Percentiles rank a stretch among this genome's conserved stretches.
Evolutionary conservation across 2,888 invertebrate species (phyloP).

Genomic region (Carabus problematicus): DNA sequence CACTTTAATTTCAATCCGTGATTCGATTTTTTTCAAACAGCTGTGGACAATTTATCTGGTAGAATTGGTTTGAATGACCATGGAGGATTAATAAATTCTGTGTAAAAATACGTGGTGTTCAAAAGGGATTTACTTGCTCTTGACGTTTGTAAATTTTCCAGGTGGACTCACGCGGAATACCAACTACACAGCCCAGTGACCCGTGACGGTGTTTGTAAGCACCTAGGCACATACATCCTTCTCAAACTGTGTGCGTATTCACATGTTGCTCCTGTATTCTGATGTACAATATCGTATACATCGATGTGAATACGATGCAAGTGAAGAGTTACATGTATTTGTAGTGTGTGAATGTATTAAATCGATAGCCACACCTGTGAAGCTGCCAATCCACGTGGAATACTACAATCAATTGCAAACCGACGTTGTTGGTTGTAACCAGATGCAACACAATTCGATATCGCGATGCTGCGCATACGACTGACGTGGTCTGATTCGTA

Average conservation of each 20-base stretch:
- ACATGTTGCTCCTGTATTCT: not conserved
- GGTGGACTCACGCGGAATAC: slow-evolving; percentile 1
- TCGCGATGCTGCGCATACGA: too few species aligned
- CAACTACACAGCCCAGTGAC: slow-evolving; percentile 13
- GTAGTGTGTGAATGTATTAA: slow-evolving; percentile 5
- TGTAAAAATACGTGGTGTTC: not conserved
- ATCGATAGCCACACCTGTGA: slow-evolving; percentile 13
- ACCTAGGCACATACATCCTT: too few species aligned
- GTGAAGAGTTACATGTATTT: not conserved
- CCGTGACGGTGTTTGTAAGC: not conserved
- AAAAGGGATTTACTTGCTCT: slow-evolving; percentile 3
- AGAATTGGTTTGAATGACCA: too few species aligned
- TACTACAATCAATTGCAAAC: slow-evolving; percentile 11
- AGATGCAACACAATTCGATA: not conserved
- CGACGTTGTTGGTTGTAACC: not conserved
- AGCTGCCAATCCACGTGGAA: not conserved
- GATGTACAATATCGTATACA: not conserved
- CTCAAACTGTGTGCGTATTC: not conserved
- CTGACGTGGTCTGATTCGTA: too few species aligned
- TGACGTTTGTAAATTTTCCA: slow-evolving; percentile 13
- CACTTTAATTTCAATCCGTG: too few species aligned
- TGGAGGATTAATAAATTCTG: too few species aligned
- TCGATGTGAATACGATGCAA: not conserved
- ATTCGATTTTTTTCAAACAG: too few species aligned
- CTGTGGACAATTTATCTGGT: too few species aligned